phyloP scores from a whole-genome alignment of 2,888 invertebrate genomes.

The Drosophila paracracens region DNA sequence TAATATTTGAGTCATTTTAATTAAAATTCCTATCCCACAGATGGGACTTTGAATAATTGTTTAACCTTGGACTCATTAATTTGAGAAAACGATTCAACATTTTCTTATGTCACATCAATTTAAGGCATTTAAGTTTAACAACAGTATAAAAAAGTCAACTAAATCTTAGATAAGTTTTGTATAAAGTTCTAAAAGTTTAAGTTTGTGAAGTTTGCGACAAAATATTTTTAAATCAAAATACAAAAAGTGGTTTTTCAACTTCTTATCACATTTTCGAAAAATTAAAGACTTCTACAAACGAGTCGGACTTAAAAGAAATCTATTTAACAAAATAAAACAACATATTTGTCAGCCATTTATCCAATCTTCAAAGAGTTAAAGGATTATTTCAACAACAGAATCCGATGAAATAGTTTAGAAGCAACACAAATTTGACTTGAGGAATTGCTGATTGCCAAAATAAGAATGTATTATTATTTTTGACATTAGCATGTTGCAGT shows the following conservation, averaged over 20 bases:
- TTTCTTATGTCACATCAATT: neutral
- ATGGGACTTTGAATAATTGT: neutral
- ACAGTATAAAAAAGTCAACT: neutral
- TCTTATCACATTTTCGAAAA: neutral
- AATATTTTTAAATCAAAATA: neutral
- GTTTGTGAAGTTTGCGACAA: neutral
- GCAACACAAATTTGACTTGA: neutral
- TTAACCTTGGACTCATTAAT: neutral
- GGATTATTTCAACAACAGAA: neutral
- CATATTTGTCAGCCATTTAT: neutral
- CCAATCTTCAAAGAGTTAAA: neutral
- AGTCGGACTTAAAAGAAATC: neutral
- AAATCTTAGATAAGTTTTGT: neutral
- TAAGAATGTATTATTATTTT: slow-evolving; percentile 4
- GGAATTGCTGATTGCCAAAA: neutral
- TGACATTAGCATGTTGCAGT: neutral
- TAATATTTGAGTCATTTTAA: neutral
- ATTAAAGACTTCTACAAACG: neutral
- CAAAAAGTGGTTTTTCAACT: neutral
- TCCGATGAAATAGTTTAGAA: neutral
- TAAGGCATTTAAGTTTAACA: neutral
- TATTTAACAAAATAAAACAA: neutral
- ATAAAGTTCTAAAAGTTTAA: neutral
- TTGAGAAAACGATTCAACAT: neutral
- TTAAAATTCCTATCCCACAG: neutral